Evolutionary conservation across 2,797 vertebrate genomes (phyloP), one percentile per base, ranked within the genome.

Genomic region (Meriones psammophilus): DNA sequence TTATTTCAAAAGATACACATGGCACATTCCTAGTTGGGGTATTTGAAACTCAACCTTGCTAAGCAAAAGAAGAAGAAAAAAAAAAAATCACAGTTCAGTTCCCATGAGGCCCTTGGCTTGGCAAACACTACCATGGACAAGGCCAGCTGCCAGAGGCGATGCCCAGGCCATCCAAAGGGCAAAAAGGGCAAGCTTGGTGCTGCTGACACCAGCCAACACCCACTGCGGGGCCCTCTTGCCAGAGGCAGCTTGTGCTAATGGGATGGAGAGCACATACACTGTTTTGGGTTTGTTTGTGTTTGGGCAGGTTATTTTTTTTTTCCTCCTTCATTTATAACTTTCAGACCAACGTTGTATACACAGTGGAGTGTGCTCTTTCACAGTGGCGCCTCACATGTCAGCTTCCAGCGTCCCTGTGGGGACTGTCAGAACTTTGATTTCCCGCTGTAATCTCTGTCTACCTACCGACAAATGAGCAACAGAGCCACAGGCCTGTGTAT

Each of bases 1-100:
- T 97, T 96, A 97, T 98, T 97, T 96, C 78, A 64, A 85, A 96
- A 80, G 90, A 64, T 10, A 84, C 95, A 71, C 95, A 58, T 22
- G 6, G 24, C 80, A 50, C 87, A 84, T 73, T 36, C 77, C 5
- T 20, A 30, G 60, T 58, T 74, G 30, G 76, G 54, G 46, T 87
- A 36, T 56, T 24, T 5, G 88, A 87, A 80, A 62, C 36, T 79
- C 88, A 88, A 0, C 90, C 88, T 90, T 30, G 95, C 94, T 68
- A 0, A 68, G 89, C 84, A 62, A 15, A 77, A 58, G 8, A 74
- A 74, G 12, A 46, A 46, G 10, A 26, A 69, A 2, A 69, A 69
- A 6, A 13, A 69, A 76, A 76, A 28, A 15, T 5, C 12, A 42
- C 74, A 5, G 17, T 56, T 20, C 36, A 0, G 3, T 24, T 78